Conservation (phyloP, 2,888 invertebrate genomes). For the Linnaemya vulpina region DNA sequence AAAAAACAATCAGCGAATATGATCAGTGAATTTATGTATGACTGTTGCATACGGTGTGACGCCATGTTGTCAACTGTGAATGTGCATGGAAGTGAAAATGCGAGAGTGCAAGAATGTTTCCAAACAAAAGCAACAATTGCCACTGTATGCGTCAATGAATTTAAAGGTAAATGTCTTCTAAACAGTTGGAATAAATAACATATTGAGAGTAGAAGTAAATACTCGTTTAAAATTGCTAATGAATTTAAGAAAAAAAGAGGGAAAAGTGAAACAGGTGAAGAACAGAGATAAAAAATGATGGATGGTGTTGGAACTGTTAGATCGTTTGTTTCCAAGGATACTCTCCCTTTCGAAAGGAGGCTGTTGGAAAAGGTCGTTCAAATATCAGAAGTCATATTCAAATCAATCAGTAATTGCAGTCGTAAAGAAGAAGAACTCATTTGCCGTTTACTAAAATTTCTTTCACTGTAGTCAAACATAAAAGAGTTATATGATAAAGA, state of each 20-base stretch:
- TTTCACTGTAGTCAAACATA: too few relatives aligned
- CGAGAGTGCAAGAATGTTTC: slow-evolving; percentile 11
- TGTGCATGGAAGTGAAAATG: neutral
- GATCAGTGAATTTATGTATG: slow-evolving; percentile 54
- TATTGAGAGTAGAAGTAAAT: slow-evolving; percentile 15
- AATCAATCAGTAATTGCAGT: too few relatives aligned
- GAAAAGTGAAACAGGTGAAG: slow-evolving; percentile 38
- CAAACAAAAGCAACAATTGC: neutral
- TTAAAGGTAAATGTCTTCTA: slow-evolving; percentile 15
- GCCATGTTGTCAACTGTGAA: slow-evolving; percentile 16
- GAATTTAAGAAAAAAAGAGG: neutral
- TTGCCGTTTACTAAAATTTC: too few relatives aligned
- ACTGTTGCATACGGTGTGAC: slow-evolving; percentile 36
- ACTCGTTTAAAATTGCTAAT: slow-evolving; percentile 11
- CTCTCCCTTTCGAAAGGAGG: neutral
- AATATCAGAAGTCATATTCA: too few relatives aligned
- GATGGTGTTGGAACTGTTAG: slow-evolving; percentile 24
- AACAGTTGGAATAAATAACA: slow-evolving; percentile 29
- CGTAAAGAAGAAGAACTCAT: too few relatives aligned
- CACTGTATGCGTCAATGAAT: neutral
- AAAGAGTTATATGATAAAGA: too few relatives aligned
- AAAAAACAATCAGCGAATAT: slow-evolving; percentile 53
- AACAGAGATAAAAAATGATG: slow-evolving; percentile 38
- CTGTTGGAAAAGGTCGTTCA: neutral
- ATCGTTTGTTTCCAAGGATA: neutral